phyloP scores from a whole-genome alignment of 2,888 invertebrate genomes.

The Zaprionus lineosus region DNA sequence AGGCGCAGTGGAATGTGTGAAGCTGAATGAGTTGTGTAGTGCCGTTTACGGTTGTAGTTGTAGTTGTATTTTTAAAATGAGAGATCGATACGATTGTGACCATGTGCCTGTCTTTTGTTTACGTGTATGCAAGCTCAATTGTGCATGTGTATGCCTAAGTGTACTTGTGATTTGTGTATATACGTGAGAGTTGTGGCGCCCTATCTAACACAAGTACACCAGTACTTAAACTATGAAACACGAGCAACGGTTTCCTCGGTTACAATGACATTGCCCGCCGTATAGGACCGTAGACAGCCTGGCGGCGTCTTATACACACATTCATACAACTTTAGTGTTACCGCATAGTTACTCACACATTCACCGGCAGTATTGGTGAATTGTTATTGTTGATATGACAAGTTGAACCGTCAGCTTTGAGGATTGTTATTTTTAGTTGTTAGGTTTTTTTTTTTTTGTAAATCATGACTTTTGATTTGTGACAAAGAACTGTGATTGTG shows the following conservation, averaged over 20 bases:
- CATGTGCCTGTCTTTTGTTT: constrained; percentile 49
- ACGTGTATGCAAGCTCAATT: constrained; percentile 29
- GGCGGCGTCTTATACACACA: constrained; percentile 56
- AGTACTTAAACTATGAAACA: constrained; percentile 21
- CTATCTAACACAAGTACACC: constrained; percentile 23
- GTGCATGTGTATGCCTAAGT: constrained; percentile 17
- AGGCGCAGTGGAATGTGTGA: constrained; percentile 56
- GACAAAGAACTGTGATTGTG: too few relatives aligned
- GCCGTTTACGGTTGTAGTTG: constrained; percentile 28
- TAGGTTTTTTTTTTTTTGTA: constrained; percentile 38
- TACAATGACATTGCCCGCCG: constrained; percentile 67
- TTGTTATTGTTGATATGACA: constrained; percentile 40
- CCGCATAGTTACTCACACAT: constrained; percentile 55
- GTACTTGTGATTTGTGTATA: constrained; percentile 12
- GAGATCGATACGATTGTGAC: constrained; percentile 72
- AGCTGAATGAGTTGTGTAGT: constrained; percentile 42
- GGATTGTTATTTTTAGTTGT: constrained; percentile 14
- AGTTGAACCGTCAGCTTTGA: constrained; percentile 28
- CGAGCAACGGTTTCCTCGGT: constrained; percentile 65
- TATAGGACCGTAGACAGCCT: constrained; percentile 65
- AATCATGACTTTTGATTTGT: too few relatives aligned
- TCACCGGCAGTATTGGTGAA: constrained; percentile 37
- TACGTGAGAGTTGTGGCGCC: constrained; percentile 31
- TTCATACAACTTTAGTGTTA: constrained; percentile 59
- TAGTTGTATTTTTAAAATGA: constrained; percentile 51